Conservation (phyloP, 2,888 invertebrate genomes). For the Acrobasis consociella region DNA sequence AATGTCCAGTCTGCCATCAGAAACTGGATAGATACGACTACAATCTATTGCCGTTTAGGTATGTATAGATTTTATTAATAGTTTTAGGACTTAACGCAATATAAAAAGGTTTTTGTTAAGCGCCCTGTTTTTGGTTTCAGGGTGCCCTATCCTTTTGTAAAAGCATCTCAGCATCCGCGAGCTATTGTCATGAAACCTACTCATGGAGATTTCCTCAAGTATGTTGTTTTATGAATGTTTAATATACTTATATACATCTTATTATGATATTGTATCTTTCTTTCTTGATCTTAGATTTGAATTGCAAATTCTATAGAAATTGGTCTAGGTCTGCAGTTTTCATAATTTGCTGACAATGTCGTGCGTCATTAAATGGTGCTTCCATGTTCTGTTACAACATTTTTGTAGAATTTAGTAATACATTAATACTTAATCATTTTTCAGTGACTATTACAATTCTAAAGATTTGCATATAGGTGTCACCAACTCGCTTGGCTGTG, state of each 20-base stretch:
- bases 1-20: constrained; percentile 90
- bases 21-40: constrained; percentile 82
- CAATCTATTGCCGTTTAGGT: constrained; percentile 90
- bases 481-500: constrained; percentile 90
- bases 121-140: constrained; percentile 62
- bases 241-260: constrained; percentile 1
- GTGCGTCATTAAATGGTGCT: background rate
- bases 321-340: background rate
- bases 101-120: constrained; percentile 54
- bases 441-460: constrained; percentile 90
- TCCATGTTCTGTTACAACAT: background rate
- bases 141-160: constrained; percentile 93
- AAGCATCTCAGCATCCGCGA: constrained; percentile 90
- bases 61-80: constrained; percentile 37
- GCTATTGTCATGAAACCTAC: constrained; percentile 94
- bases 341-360: background rate
- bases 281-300: background rate
- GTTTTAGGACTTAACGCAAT: constrained; percentile 20
- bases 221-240: constrained; percentile 51
- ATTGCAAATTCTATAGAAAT: constrained; percentile 7
- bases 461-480: constrained; percentile 96
- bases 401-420: background rate
- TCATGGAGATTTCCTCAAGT: constrained; percentile 93
- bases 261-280: background rate
- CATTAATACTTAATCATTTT: constrained; percentile 41